Conservation (phyloP, 1,140 invertebrate genomes). For the Solenopsis fugax region DNA sequence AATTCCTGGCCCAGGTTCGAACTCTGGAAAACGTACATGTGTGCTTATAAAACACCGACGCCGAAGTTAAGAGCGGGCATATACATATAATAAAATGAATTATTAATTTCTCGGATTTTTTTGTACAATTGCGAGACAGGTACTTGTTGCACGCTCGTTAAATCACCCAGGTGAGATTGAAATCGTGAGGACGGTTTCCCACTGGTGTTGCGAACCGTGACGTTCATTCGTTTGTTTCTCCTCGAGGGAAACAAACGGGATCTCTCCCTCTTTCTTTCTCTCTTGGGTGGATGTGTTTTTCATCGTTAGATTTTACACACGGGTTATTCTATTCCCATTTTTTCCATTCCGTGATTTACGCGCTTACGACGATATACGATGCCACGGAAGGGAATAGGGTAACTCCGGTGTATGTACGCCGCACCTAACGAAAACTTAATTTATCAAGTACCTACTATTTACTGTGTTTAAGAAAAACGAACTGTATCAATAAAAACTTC, state of each 20-base stretch:
- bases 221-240: constrained; percentile 76
- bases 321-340: constrained; percentile 13
- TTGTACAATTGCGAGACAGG: not conserved
- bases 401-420: no score
- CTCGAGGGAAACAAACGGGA: constrained; percentile 73
- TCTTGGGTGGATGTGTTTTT: constrained; percentile 63
- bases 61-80: not conserved
- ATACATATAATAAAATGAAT: constrained; percentile 21
- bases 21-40: constrained; percentile 89
- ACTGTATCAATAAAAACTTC: no score
- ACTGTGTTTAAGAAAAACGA: no score
- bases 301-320: constrained; percentile 38
- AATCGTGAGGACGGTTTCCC: constrained; percentile 73
- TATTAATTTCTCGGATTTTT: constrained; percentile 54
- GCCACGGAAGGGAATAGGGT: not conserved
- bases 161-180: constrained; percentile 69
- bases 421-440: no score
- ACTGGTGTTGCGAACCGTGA: constrained; percentile 77
- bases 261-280: not conserved
- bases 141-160: not conserved
- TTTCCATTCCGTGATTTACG: constrained; percentile 9
- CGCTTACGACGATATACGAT: not conserved
- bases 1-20: constrained; percentile 94
- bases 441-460: no score
- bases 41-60: not conserved